phyloP scores from a whole-genome alignment of 2,797 vertebrate species.

The Knipowitschia caucasica region DNA sequence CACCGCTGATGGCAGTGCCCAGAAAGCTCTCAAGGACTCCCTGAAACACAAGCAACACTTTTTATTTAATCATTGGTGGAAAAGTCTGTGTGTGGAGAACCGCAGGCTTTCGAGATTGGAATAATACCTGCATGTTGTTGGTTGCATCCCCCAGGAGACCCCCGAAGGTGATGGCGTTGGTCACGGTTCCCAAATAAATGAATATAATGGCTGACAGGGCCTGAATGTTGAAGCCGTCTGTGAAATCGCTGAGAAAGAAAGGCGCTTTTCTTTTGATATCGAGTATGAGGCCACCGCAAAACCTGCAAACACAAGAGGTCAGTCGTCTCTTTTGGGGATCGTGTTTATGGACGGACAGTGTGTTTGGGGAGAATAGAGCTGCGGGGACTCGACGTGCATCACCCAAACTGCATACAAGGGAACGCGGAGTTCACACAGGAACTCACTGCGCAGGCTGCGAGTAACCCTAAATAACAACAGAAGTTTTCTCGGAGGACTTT shows the following conservation, averaged over 20 bases:
- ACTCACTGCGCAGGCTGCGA: no score
- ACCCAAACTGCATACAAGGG: no score
- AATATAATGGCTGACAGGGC: slow-evolving; percentile 93
- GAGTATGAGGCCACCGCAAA: slow-evolving; percentile 92
- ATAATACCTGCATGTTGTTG: slow-evolving; percentile 95
- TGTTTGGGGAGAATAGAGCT: no score
- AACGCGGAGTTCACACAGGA: no score
- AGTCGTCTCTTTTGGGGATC: neutral
- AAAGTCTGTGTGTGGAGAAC: no score
- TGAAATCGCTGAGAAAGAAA: slow-evolving; percentile 93
- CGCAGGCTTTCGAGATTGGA: neutral
- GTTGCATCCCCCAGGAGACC: slow-evolving; percentile 96
- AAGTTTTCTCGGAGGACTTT: no score
- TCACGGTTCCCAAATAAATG: slow-evolving; percentile 97
- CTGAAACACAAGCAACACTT: slow-evolving; percentile 38
- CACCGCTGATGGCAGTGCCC: slow-evolving; percentile 89
- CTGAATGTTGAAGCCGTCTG: slow-evolving; percentile 91
- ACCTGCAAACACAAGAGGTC: slow-evolving; percentile 65
- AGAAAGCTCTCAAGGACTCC: slow-evolving; percentile 97
- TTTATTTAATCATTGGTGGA: neutral
- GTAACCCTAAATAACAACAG: no score
- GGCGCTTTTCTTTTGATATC: slow-evolving; percentile 95
- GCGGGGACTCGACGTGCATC: no score
- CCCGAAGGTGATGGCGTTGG: slow-evolving; percentile 97
- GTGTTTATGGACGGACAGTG: neutral